Percentiles rank a stretch among this genome's conserved stretches.
These are phyloP conservation scores for Pygoscelis adeliae DNA, from an alignment of 2,113 vertebrate species.

Conservation along the genomic window DNA sequence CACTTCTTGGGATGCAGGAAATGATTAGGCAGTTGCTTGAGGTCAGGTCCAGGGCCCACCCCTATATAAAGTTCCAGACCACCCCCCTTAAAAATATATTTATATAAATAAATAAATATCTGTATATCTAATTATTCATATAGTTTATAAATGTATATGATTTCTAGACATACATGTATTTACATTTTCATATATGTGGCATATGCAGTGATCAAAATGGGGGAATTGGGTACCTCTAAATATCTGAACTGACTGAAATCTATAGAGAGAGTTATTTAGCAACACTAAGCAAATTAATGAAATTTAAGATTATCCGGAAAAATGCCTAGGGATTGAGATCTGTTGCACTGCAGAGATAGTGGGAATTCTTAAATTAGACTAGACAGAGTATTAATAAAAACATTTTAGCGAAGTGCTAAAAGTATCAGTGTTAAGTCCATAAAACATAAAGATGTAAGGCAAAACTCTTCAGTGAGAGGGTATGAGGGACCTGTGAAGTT, in stretches of 20 bases:
- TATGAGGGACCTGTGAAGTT: neutral
- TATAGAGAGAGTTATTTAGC: neutral
- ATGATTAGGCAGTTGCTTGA: neutral
- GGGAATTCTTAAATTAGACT: neutral
- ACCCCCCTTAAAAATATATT: neutral
- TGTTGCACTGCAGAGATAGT: neutral
- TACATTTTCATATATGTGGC: neutral
- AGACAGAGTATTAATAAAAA: neutral
- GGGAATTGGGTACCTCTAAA: neutral
- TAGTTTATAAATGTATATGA: neutral
- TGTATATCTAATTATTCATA: neutral
- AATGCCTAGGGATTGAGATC: neutral
- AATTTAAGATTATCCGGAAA: neutral
- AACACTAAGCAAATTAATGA: neutral
- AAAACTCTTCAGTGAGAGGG: neutral
- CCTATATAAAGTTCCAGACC: neutral
- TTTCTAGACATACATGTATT: neutral
- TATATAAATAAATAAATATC: neutral
- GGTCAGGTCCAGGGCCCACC: neutral
- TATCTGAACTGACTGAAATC: neutral
- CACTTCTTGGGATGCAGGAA: neutral
- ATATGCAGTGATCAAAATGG: neutral
- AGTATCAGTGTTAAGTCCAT: neutral
- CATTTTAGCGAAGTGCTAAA: neutral
- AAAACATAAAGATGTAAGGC: neutral